phyloP scores from a whole-genome alignment of 2,113 vertebrate species.

The Chaetorhynchus papuensis region DNA sequence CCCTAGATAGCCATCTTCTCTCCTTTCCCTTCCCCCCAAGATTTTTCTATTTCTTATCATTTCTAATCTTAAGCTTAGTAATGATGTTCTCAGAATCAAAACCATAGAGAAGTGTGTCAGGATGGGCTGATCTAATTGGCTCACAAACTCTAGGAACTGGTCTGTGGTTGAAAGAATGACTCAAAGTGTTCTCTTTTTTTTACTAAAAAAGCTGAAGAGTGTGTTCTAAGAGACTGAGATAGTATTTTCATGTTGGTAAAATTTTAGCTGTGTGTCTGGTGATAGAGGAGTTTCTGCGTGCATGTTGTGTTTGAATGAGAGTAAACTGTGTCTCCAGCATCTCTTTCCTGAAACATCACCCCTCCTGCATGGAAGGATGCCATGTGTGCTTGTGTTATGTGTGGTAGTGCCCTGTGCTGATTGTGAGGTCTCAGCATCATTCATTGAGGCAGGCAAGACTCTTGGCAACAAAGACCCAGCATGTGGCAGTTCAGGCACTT shows the following conservation, averaged over 20 bases:
- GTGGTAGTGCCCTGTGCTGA: neutral
- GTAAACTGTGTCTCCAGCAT: neutral
- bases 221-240: neutral
- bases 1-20: neutral
- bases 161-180: constrained; percentile 6
- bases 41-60: constrained; percentile 2
- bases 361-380: neutral
- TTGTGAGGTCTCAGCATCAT: neutral
- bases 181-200: neutral
- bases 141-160: neutral
- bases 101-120: neutral
- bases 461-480: neutral
- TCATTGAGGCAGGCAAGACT: neutral
- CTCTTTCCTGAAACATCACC: neutral
- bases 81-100: constrained; percentile 22
- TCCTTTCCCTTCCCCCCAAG: neutral
- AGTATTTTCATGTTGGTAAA: neutral
- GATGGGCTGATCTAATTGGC: neutral
- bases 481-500: neutral
- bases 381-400: rapidly evolving
- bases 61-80: neutral
- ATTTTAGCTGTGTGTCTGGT: neutral
- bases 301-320: neutral
- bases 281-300: neutral
- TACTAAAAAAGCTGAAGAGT: neutral